Evolutionary conservation across 1,140 invertebrate species (phyloP).

Genomic region (Fragariocoptes setiger): DNA sequence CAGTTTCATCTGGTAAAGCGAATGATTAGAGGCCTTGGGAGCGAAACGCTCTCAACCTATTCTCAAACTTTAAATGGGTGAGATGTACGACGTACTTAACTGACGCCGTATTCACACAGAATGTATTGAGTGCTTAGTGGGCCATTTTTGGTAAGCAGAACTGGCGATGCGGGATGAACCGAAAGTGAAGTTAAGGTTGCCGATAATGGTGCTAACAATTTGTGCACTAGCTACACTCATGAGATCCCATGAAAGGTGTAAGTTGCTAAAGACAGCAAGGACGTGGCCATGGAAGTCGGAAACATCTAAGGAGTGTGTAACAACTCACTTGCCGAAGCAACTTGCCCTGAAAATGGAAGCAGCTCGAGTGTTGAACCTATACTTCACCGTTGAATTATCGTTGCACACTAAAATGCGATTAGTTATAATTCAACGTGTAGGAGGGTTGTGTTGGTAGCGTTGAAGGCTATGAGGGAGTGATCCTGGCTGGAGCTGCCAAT

Average conservation of each 20-base stretch:
- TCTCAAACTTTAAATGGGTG: conserved; percentile 64
- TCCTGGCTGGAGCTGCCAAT: conserved; percentile 11
- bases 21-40: conserved; percentile 55
- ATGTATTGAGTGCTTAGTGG: conserved; percentile 32
- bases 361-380: conserved; percentile 41
- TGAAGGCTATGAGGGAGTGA: conserved; percentile 29
- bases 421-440: conserved; percentile 30
- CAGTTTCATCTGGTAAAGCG: conserved; percentile 33
- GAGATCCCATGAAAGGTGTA: conserved; percentile 37
- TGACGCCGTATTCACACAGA: conserved; percentile 22
- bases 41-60: conserved; percentile 42
- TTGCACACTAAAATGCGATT: conserved; percentile 13
- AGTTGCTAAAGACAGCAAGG: conserved; percentile 50
- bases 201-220: too few relatives aligned
- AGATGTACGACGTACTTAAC: conserved; percentile 37
- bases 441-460: conserved; percentile 34
- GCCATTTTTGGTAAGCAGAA: conserved; percentile 72
- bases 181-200: conserved; percentile 5
- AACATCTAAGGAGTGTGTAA: conserved; percentile 63
- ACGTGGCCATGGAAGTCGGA: conserved; percentile 63
- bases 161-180: conserved; percentile 36
- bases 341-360: conserved; percentile 68
- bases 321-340: conserved; percentile 58
- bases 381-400: conserved; percentile 26
- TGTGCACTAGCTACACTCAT: too few relatives aligned